phyloP scores from a whole-genome alignment of 1,140 invertebrate genomes.

The Heliothis virescens region DNA sequence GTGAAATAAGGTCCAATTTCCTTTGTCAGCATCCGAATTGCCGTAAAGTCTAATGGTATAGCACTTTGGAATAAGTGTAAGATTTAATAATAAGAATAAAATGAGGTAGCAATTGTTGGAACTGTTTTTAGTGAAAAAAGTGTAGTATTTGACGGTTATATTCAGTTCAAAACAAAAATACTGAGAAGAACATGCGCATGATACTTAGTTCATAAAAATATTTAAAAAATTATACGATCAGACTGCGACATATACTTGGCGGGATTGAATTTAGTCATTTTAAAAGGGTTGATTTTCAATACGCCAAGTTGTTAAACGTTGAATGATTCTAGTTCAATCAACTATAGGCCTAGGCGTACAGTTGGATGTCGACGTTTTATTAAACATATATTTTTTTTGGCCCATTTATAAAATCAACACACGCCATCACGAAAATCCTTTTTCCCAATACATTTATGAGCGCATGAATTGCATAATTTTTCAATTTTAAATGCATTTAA shows the following conservation, averaged over 20 bases:
- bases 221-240: too few species aligned
- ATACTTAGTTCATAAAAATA: too few species aligned
- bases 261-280: too few species aligned
- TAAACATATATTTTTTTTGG: too few species aligned
- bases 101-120: background rate
- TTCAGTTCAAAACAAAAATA: background rate
- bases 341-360: too few species aligned
- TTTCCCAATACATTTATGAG: background rate
- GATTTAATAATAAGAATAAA: conserved; percentile 9
- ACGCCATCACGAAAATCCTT: background rate
- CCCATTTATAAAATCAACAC: background rate
- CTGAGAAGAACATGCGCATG: too few species aligned
- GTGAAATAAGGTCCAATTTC: conserved; percentile 20
- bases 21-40: background rate
- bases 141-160: background rate
- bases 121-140: background rate
- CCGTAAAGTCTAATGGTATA: background rate
- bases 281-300: too few species aligned
- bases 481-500: conserved; percentile 6
- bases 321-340: too few species aligned
- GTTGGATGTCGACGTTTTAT: too few species aligned
- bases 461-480: background rate
- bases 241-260: too few species aligned
- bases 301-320: too few species aligned
- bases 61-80: conserved; percentile 7